Evolutionary conservation across 1,140 invertebrate species (phyloP).

Genomic region (Diabrotica virgifera): DNA sequence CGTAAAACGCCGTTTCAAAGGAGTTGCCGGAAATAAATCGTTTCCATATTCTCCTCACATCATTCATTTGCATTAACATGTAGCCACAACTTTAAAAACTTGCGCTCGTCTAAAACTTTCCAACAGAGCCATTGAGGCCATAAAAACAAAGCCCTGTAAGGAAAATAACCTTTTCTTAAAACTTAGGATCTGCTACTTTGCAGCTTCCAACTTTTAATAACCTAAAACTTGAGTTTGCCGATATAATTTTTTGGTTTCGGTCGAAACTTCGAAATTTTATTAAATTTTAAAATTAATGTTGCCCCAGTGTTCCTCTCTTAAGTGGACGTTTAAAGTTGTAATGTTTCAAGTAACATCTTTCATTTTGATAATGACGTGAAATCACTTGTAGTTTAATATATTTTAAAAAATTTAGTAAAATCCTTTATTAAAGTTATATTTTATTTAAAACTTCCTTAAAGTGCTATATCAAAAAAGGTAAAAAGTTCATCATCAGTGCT

Average conservation of each 20-base stretch:
- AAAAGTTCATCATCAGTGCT: too few relatives aligned
- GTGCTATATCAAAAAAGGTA: too few relatives aligned
- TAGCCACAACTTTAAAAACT: conserved; percentile 1
- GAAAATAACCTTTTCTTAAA: conserved; percentile 1
- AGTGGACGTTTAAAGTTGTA: not conserved
- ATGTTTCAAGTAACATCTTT: too few relatives aligned
- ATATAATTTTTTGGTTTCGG: not conserved
- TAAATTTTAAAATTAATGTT: conserved; percentile 1
- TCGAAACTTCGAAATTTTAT: not conserved
- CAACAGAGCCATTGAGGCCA: not conserved
- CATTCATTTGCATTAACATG: not conserved
- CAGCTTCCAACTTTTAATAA: not conserved
- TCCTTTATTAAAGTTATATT: too few relatives aligned
- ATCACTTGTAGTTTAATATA: too few relatives aligned
- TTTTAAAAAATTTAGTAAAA: too few relatives aligned
- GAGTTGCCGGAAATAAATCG: not conserved
- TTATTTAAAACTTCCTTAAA: too few relatives aligned
- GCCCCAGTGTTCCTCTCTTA: not conserved
- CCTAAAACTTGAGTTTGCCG: conserved; percentile 1
- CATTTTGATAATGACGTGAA: too few relatives aligned
- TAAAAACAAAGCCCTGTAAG: not conserved
- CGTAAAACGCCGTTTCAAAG: not conserved
- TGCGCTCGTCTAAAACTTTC: not conserved
- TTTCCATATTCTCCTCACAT: conserved; percentile 2
- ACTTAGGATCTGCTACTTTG: not conserved